phyloP scores from a whole-genome alignment of 1,140 invertebrate genomes.

The Phenacoccus solenopsis region DNA sequence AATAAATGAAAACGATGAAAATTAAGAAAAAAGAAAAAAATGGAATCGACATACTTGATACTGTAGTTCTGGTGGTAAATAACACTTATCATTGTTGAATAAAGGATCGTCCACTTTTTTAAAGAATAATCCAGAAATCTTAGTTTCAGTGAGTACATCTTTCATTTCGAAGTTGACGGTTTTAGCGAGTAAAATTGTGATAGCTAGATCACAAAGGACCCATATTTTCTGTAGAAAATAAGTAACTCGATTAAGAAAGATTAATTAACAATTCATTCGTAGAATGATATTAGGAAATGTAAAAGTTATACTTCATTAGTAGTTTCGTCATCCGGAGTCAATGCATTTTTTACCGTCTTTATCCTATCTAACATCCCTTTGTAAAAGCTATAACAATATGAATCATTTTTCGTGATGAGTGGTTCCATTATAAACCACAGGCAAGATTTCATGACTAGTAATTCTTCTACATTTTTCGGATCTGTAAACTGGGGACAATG shows the following conservation, averaged over 20 bases:
- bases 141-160: slow-evolving; percentile 69
- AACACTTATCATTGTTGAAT: slow-evolving; percentile 50
- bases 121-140: slow-evolving; percentile 74
- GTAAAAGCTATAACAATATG: slow-evolving; percentile 92
- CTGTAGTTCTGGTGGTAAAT: slow-evolving; percentile 37
- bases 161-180: slow-evolving; percentile 79
- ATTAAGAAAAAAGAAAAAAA: not conserved
- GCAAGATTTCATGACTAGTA: slow-evolving; percentile 67
- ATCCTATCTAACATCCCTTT: slow-evolving; percentile 83
- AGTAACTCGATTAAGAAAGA: no score
- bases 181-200: slow-evolving; percentile 74
- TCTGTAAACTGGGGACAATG: slow-evolving; percentile 74
- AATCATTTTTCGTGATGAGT: slow-evolving; percentile 81
- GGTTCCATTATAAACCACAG: slow-evolving; percentile 90
- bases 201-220: slow-evolving; percentile 86
- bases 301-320: slow-evolving; percentile 71
- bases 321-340: slow-evolving; percentile 64
- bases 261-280: no score
- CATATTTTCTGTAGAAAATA: slow-evolving; percentile 66
- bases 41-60: slow-evolving; percentile 22
- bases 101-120: slow-evolving; percentile 50
- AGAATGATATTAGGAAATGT: no score
- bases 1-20: not conserved
- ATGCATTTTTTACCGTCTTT: slow-evolving; percentile 80
- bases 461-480: slow-evolving; percentile 57